Evolutionary conservation across 2,888 invertebrate genomes (phyloP).

Genomic region (Macrosoma leucophasiata): DNA sequence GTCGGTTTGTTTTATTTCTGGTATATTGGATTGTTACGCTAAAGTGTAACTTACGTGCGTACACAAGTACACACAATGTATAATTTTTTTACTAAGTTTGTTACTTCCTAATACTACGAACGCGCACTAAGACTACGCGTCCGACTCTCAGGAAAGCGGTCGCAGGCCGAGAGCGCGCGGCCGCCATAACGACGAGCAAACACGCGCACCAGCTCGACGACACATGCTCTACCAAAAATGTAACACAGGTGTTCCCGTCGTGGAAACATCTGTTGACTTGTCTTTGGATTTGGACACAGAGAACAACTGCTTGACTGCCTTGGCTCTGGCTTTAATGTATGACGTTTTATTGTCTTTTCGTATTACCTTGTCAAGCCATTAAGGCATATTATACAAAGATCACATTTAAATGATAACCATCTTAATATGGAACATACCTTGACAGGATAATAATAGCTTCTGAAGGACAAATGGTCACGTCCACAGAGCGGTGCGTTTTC

Average conservation of each 20-base stretch:
- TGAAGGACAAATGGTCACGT: slow-evolving; percentile 96
- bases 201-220: slow-evolving; percentile 32
- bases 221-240: slow-evolving; percentile 58
- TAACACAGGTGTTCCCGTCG: slow-evolving; percentile 51
- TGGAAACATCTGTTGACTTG: slow-evolving; percentile 56
- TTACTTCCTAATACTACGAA: slow-evolving; percentile 65
- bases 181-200: slow-evolving; percentile 54
- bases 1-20: too few species aligned
- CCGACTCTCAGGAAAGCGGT: slow-evolving; percentile 64
- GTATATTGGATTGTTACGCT: too few species aligned
- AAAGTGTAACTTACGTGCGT: too few species aligned
- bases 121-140: slow-evolving; percentile 32
- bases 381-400: too few species aligned
- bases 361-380: too few species aligned
- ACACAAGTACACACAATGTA: too few species aligned
- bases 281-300: slow-evolving; percentile 40
- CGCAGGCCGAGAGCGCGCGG: slow-evolving; percentile 34
- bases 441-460: slow-evolving; percentile 98
- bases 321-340: neutral
- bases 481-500: slow-evolving; percentile 98
- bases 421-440: slow-evolving; percentile 77
- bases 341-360: neutral
- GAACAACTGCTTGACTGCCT: too few species aligned
- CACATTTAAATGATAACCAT: neutral
- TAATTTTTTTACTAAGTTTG: slow-evolving; percentile 31